Base-by-base conservation (phyloP, 2,888 invertebrate genomes). In the Xylophagus ater region DNA sequence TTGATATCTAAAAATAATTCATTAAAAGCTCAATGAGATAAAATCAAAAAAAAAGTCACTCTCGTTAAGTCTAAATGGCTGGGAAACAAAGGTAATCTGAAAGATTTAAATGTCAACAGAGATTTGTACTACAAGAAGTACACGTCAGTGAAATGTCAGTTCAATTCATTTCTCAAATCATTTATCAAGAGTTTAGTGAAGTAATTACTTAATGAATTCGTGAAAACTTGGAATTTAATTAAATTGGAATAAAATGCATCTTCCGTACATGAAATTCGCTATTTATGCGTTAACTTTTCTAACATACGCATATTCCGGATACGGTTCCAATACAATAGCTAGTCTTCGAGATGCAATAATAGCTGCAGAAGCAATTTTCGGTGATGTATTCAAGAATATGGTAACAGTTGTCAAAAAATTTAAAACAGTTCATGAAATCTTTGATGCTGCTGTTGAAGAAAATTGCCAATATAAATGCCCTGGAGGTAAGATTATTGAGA, bases 361-460 rank as follows among this genome's bases (percentile, higher is more conserved):
- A 43, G 72, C 81, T 2, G 84, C 84, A 7, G 84, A 86, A 65
- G 74, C 75, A n/a, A 73, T 84, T 26, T 83, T 87, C 57, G 80
- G 82, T 9, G 82, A 85, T 58, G 72, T 83, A 49, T 72, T 85
- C 50, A 69, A 74, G 47, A 84, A 85, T 65, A 72, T 78, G 13
- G 74, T 83, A 42, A 76, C 78, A 14, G 73, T 84, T 6, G 81
- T 78, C 7, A 76, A 74, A 52, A 83, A 78, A 56, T 79, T 88
- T 51, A 75, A 74, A 52, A 76, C 76, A 10, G 70, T 86, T 34
- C 81, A 86, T 53, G 85, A 87, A 51, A 76, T 87, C 4, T 80
- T 88, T 52, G 81, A 86, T 63, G 83, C 84, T 3, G 86, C 87
- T 12, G 80, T 86, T 2, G 86, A 87, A 52, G 88, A 89, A 59